A percentile compares a stretch with the other conserved stretches of the same genome.
These are phyloP conservation scores for Tachycineta bicolor DNA, from an alignment of 2,113 vertebrate genomes.

Conservation along the genomic window DNA sequence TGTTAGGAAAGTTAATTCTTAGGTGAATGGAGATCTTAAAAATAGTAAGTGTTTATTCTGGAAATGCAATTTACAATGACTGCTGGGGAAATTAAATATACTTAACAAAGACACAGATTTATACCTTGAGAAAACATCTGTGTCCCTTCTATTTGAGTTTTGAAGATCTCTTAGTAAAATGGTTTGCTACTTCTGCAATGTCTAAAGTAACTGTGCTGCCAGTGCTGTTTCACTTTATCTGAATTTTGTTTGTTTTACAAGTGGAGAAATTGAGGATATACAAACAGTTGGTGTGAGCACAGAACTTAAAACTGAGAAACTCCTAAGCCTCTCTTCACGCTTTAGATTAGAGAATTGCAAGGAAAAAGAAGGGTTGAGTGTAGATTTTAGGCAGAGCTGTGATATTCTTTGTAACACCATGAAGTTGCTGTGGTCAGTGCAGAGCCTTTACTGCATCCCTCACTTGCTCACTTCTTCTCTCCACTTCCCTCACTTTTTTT, in stretches of 20 bases:
- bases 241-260: neutral
- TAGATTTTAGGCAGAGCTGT: neutral
- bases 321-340: neutral
- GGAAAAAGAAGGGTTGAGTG: neutral
- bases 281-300: neutral
- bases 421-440: constrained; percentile 21
- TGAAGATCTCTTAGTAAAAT: neutral
- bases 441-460: neutral
- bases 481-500: constrained; percentile 19
- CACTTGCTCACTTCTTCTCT: neutral
- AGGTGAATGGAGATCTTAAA: neutral
- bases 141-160: neutral
- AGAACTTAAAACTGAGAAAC: neutral
- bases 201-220: neutral
- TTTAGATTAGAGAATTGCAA: neutral
- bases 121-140: neutral
- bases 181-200: neutral
- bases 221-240: neutral
- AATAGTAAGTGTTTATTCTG: neutral
- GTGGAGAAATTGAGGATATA: neutral
- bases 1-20: constrained; percentile 14
- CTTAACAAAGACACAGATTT: neutral
- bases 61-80: neutral
- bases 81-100: neutral
- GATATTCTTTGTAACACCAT: neutral